phyloP scores from a whole-genome alignment of 2,797 vertebrate species.

The Hemibagrus guttatus region DNA sequence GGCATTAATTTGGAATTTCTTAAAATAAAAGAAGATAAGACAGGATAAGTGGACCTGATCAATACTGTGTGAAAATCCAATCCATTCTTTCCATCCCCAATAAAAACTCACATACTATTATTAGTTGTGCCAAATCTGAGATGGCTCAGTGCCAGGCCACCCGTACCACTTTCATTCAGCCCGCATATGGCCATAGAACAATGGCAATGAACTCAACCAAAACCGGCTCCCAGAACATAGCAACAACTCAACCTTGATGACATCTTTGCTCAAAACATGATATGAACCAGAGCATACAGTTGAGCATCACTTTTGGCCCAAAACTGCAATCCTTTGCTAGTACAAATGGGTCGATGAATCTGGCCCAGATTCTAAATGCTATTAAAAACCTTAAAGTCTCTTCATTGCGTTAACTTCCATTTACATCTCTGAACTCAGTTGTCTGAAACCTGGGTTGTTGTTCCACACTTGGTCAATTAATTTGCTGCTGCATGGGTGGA shows the following conservation, averaged over 20 bases:
- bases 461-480: neutral
- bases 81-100: neutral
- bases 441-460: neutral
- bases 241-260: neutral
- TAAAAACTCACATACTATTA: neutral
- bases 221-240: neutral
- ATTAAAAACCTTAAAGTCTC: neutral
- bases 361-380: neutral
- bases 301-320: neutral
- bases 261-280: neutral
- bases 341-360: neutral
- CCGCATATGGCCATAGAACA: constrained; percentile 1
- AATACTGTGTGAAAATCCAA: neutral
- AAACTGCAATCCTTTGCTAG: neutral
- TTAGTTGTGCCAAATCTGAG: constrained; percentile 1
- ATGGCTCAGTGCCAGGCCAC: neutral
- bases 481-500: neutral
- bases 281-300: neutral
- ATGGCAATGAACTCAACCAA: constrained; percentile 16
- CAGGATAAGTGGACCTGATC: neutral
- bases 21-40: neutral
- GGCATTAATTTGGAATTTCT: neutral
- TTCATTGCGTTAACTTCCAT: neutral
- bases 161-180: constrained; percentile 1
- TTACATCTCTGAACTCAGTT: neutral